Percentiles rank a stretch among this genome's conserved stretches.
Conservation (phyloP, 2,797 vertebrate genomes). For the Sorex maritimensis region DNA sequence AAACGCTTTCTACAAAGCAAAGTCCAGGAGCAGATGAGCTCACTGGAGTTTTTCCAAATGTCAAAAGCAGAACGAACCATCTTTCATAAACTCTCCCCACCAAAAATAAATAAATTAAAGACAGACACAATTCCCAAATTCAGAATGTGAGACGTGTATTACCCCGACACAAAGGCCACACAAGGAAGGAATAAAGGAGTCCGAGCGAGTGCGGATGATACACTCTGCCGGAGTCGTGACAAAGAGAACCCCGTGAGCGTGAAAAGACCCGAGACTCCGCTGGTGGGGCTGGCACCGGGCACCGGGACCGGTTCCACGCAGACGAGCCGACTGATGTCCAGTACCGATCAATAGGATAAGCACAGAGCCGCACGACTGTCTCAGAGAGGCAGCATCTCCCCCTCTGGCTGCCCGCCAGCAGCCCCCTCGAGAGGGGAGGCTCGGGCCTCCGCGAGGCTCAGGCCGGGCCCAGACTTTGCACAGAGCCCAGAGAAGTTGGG, state of each 20-base stretch:
- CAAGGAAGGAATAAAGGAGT: constrained; percentile 56
- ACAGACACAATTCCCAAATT: background rate
- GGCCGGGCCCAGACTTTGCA: background rate
- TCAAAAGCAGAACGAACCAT: constrained; percentile 50
- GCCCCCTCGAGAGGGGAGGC: too few species aligned
- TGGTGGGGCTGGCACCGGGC: background rate
- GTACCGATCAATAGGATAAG: background rate
- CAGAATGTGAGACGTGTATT: background rate
- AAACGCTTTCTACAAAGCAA: constrained; percentile 16
- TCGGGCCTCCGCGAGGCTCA: too few species aligned
- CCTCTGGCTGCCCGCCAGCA: too few species aligned
- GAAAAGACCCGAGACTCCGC: background rate
- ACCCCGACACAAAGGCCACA: background rate
- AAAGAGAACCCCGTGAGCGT: constrained; percentile 16
- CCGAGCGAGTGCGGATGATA: background rate
- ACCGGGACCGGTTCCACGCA: background rate
- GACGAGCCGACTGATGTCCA: constrained; percentile 25
- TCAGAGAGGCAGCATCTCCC: background rate
- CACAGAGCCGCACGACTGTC: background rate
- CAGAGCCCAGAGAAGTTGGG: too few species aligned
- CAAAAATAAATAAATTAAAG: constrained; percentile 6
- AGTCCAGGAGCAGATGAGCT: background rate
- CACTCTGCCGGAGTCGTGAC: constrained; percentile 17
- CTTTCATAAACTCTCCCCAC: background rate
- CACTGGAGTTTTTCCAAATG: constrained; percentile 32